Conservation (phyloP, 2,797 vertebrate genomes). For the Triplophysa bombifrons region DNA sequence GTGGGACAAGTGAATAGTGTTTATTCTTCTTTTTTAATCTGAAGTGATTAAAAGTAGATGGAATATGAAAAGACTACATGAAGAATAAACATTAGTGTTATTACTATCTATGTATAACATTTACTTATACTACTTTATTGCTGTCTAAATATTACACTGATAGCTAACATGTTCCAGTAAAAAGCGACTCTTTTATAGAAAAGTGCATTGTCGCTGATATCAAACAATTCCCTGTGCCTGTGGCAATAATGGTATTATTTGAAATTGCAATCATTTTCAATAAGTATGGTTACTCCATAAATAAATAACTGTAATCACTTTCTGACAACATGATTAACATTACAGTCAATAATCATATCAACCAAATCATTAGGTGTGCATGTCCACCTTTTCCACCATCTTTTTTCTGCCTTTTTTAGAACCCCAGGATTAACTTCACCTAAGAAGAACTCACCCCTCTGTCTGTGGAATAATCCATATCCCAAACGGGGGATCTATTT, state of each 20-base stretch:
- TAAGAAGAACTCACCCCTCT: conserved; percentile 62
- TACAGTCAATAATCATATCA: background rate
- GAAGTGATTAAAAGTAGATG: background rate
- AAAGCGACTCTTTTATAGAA: background rate
- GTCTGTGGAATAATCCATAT: conserved; percentile 64
- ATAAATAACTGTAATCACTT: background rate
- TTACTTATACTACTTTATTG: background rate
- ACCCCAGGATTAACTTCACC: conserved; percentile 58
- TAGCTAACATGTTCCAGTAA: background rate
- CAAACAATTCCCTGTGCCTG: background rate
- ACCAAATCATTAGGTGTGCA: conserved; percentile 20
- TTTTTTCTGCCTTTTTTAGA: conserved; percentile 43
- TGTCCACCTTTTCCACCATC: conserved; percentile 48
- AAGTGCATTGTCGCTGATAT: background rate
- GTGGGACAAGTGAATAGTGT: too few relatives aligned
- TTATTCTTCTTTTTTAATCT: too few relatives aligned
- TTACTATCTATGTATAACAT: too few relatives aligned
- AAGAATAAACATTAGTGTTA: background rate
- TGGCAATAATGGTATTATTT: background rate
- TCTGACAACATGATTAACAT: background rate
- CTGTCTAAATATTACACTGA: background rate
- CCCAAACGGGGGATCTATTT: conserved; percentile 46
- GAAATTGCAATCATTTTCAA: background rate
- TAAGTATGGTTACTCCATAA: background rate
- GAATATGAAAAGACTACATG: background rate